phyloP scores from a whole-genome alignment of 2,113 vertebrate species.

The Malurus alboscapulatus region DNA sequence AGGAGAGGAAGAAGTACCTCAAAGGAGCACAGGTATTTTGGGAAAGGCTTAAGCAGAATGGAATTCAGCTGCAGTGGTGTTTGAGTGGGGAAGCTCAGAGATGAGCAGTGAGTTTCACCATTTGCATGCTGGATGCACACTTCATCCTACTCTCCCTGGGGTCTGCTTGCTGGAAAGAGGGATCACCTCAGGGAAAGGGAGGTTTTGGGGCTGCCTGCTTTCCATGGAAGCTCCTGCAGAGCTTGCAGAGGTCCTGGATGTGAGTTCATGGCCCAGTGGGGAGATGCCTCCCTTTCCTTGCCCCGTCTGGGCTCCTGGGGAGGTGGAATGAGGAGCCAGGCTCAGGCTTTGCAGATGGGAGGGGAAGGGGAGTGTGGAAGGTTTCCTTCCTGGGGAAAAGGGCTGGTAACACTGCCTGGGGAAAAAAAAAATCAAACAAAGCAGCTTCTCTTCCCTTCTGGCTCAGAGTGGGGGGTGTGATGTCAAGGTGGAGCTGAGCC shows the following conservation, averaged over 20 bases:
- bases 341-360: background rate
- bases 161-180: background rate
- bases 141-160: background rate
- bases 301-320: fast-evolving
- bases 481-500: background rate
- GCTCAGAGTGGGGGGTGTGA: background rate
- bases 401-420: background rate
- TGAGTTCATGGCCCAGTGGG: background rate
- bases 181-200: background rate
- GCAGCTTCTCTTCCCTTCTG: slow-evolving; percentile 11
- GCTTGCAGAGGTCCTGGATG: background rate
- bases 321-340: background rate
- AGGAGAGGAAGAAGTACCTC: background rate
- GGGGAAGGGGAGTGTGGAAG: background rate
- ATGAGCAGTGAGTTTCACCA: background rate
- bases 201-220: background rate
- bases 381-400: slow-evolving; percentile 55
- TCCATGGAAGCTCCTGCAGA: background rate
- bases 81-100: background rate
- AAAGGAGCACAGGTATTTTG: slow-evolving; percentile 1
- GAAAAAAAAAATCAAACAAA: background rate
- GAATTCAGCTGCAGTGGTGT: background rate
- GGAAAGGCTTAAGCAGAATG: background rate
- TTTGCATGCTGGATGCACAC: fast-evolving
- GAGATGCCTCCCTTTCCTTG: background rate